Conservation (phyloP, 2,888 invertebrate genomes). For the Nesidiocoris tenuis region DNA sequence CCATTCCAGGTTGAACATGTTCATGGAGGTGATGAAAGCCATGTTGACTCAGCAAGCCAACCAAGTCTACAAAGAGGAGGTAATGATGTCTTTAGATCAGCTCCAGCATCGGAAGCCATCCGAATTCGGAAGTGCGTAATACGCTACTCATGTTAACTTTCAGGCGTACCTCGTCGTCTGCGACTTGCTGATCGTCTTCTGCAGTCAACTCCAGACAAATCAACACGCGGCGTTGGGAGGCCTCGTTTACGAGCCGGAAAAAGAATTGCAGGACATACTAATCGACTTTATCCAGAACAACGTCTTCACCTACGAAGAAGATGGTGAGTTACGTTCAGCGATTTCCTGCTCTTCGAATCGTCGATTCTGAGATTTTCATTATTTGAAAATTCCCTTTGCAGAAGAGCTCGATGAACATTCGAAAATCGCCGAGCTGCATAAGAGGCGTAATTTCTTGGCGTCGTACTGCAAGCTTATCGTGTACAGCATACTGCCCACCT, state of each 20-base stretch:
- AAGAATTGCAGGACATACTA: conserved; percentile 74
- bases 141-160: no score
- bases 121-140: no score
- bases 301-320: conserved; percentile 90
- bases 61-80: conserved; percentile 72
- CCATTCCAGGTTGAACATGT: conserved; percentile 61
- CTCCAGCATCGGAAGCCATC: no score
- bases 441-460: conserved; percentile 91
- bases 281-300: conserved; percentile 89
- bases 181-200: conserved; percentile 90
- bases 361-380: neutral
- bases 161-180: conserved; percentile 93
- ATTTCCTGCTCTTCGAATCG: neutral
- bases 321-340: conserved; percentile 61
- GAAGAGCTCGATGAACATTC: conserved; percentile 91
- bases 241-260: conserved; percentile 79
- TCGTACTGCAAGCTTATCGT: conserved; percentile 97
- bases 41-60: conserved; percentile 68
- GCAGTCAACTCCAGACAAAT: conserved; percentile 68
- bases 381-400: conserved; percentile 52
- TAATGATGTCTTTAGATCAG: no score
- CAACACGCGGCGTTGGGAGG: conserved; percentile 56
- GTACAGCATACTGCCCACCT: conserved; percentile 93
- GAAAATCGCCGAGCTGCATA: conserved; percentile 95
- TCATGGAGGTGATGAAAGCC: conserved; percentile 71